These are phyloP conservation scores for Masnerella sp. DNA, from an alignment of 2,888 invertebrate genomes.

Conservation along the genomic window DNA sequence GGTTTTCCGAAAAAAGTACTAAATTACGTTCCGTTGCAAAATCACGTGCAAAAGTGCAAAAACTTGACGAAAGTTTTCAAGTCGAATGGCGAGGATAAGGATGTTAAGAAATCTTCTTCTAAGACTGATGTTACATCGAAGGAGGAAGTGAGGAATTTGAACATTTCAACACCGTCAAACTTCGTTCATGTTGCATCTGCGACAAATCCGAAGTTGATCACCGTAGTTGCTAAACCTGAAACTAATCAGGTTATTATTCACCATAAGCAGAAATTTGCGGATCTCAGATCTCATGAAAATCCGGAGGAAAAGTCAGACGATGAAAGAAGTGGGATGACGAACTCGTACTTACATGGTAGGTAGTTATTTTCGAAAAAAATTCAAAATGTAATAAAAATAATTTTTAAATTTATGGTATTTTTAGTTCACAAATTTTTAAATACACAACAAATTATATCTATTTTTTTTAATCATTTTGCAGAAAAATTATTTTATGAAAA, in stretches of 20 bases:
- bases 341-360: slow-evolving; percentile 30
- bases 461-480: too few relatives aligned
- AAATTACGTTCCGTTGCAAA: slow-evolving; percentile 66
- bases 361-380: too few relatives aligned
- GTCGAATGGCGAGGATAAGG: slow-evolving; percentile 25
- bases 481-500: too few relatives aligned
- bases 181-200: slow-evolving; percentile 74
- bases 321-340: slow-evolving; percentile 21
- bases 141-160: slow-evolving; percentile 63
- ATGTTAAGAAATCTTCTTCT: slow-evolving; percentile 25
- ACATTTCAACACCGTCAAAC: slow-evolving; percentile 72
- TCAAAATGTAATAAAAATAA: background rate
- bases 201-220: slow-evolving; percentile 64
- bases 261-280: slow-evolving; percentile 69
- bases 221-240: slow-evolving; percentile 24
- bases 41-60: slow-evolving; percentile 62
- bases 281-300: slow-evolving; percentile 49
- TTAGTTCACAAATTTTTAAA: too few relatives aligned
- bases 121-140: slow-evolving; percentile 60
- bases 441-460: too few relatives aligned
- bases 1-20: slow-evolving; percentile 68
- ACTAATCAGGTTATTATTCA: slow-evolving; percentile 64
- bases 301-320: slow-evolving; percentile 38
- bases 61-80: slow-evolving; percentile 52
- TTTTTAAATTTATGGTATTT: background rate